Base-by-base conservation (phyloP, 2,797 vertebrate genomes). In the Cetoscarus ocellatus region DNA sequence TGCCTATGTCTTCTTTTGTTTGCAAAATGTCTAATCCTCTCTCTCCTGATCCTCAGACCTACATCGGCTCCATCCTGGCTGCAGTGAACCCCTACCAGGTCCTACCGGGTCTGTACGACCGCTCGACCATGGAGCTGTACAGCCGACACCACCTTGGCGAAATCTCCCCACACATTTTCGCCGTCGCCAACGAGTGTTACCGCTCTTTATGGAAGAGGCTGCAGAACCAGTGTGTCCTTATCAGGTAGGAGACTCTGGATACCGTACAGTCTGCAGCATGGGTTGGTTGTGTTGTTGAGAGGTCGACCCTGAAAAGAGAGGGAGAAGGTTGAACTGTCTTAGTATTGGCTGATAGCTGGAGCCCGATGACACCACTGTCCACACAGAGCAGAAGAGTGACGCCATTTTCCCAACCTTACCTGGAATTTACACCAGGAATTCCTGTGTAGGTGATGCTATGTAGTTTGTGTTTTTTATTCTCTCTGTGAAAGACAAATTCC, bases 131-230 rank as follows among this genome's bases (percentile, higher is more conserved):
- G 90, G 96, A 98, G 71, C 83, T 7, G 0, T 99, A 99, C 93
- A 97, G 96, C 86, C 84, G 64, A 7, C 93, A 95, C 83, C 96
- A 95, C 87, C 93, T 99, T 47, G 98, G 97, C 0, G 96, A 98
- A 78, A 96, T 97, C 0, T 74, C 95, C 0, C 97, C 98, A 2
- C 98, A 99, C 82, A 96, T 99, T 93, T 99, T 96, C 5, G 97
- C 98, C 19, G 68, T 99, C 1, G 97, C 98, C 13, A 99, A 98
- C 0, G 98, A 99, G 88, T 98, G 97, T 85, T 99, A 99, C 91
- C 96, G 96, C 76, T 96, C 97, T 6, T 94, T 99, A 63, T 99
- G 98, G 98, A 97, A 95, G 83, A 95, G 95, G 73, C 95, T 90
- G 0, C 96, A 97, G 89, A 97, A 93, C 95, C 98, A 99, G 83